A percentile compares a stretch with the other conserved stretches of the same genome.
Evolutionary conservation across 2,888 invertebrate species (phyloP).

Genomic region (Sialis fuliginosa): DNA sequence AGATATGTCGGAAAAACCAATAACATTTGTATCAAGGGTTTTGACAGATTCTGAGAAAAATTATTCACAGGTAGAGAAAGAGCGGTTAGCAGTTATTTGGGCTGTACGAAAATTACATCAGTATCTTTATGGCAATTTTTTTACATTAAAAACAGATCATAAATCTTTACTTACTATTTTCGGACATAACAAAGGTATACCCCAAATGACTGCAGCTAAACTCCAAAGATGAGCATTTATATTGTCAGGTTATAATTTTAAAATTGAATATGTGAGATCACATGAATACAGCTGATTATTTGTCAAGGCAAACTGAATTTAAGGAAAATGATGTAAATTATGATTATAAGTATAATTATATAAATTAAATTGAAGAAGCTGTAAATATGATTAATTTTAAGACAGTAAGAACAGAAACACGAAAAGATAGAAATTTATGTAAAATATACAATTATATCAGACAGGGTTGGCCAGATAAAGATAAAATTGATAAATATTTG

Average conservation of each 20-base stretch:
- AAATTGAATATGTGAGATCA: constrained; percentile 8
- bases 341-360: background rate
- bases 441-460: background rate
- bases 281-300: constrained; percentile 10
- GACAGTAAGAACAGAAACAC: background rate
- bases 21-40: constrained; percentile 8
- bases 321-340: constrained; percentile 2
- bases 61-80: constrained; percentile 6
- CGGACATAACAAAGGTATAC: background rate
- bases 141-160: constrained; percentile 1
- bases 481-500: background rate
- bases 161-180: constrained; percentile 3
- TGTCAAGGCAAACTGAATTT: constrained; percentile 8
- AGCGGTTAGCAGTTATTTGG: constrained; percentile 5
- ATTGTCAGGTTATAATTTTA: constrained; percentile 10
- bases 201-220: constrained; percentile 2
- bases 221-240: constrained; percentile 9
- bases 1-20: constrained; percentile 2
- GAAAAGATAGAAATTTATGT: background rate
- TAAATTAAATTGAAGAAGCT: background rate
- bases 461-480: background rate
- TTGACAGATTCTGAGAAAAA: constrained; percentile 7
- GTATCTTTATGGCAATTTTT: background rate
- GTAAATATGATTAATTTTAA: background rate
- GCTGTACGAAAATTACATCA: background rate